Evolutionary conservation across 2,797 vertebrate genomes (phyloP).

Genomic region (Microctenopoma stevenorrisi): DNA sequence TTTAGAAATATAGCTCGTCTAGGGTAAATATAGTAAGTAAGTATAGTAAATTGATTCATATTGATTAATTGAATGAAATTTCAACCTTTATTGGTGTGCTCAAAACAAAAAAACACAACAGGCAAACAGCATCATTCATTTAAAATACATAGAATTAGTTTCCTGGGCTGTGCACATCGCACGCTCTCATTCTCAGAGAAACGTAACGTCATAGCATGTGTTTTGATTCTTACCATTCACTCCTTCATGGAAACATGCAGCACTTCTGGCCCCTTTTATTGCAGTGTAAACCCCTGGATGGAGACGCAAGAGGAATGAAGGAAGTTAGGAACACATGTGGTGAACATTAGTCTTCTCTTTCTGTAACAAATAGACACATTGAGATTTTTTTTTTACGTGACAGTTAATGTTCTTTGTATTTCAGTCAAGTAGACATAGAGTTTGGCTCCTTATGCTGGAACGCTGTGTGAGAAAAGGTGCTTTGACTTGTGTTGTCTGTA

Average conservation of each 20-base stretch:
- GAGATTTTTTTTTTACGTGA: constrained; percentile 65
- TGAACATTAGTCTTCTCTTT: constrained; percentile 70
- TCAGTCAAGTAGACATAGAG: constrained; percentile 37
- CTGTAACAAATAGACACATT: constrained; percentile 60
- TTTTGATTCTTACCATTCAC: constrained; percentile 60
- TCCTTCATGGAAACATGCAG: constrained; percentile 50
- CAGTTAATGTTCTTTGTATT: constrained; percentile 47
- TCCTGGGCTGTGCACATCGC: not conserved
- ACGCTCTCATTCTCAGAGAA: constrained; percentile 47
- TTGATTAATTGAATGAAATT: too few relatives aligned
- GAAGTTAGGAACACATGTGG: constrained; percentile 70
- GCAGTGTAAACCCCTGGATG: constrained; percentile 71
- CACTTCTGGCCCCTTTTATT: constrained; percentile 69
- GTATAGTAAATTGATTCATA: too few relatives aligned
- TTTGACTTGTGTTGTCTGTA: constrained; percentile 31
- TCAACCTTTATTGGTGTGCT: too few relatives aligned
- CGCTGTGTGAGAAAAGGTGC: constrained; percentile 23
- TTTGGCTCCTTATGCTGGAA: constrained; percentile 36
- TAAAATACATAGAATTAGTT: too few relatives aligned
- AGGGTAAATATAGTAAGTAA: too few relatives aligned
- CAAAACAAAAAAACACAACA: too few relatives aligned
- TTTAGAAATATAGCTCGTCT: too few relatives aligned
- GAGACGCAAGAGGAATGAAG: constrained; percentile 49
- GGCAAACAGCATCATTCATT: too few relatives aligned
- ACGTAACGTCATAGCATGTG: constrained; percentile 45